Base-by-base conservation (phyloP, 2,797 vertebrate genomes). In the Cynodonichthys magdalenae region DNA sequence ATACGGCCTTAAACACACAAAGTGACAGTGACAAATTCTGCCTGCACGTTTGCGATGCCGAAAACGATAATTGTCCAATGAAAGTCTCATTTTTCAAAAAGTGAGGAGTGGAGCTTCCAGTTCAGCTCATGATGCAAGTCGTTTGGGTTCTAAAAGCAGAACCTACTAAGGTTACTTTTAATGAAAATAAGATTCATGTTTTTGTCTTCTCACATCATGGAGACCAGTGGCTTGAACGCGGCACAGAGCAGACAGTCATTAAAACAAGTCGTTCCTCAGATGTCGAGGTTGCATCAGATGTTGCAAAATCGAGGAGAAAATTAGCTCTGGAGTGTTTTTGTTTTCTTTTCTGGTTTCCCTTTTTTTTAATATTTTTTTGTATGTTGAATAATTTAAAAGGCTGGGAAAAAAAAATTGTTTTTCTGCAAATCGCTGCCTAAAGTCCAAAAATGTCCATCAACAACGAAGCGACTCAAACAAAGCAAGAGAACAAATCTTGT, bases 1-100 rank as follows among this genome's bases (percentile, higher is more conserved):
- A 98, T 97, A 96, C 77, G 95, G 92, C 94, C 95, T 96, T 95
- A 96, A 95, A 96, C 91, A 93, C 94, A 96, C 95, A 95, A 95
- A 94, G 94, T 94, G 96, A 92, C 92, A 92, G 90, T 90, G 91
- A 93, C 90, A 89, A 88, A 93, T 92, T 87, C 81, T 70, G 79
- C 90, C 89, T 81, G 80, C 84, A 84, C 87, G 71, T 87, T 89
- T 81, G 81, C 83, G 85, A 92, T 92, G 91, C 85, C 82, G 74
- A 87, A 92, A 90, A 91, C 91, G 89, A 92, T 93, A 92, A 92
- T 93, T 90, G 91, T 89, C 86, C 90, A 90, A 89, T 87, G 86
- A 89, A 86, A 87, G 80, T 87, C 90, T 90, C 89, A 92, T 93
- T 93, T 91, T 85, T 93, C 92, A 93, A 77, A 75, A 27, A 29